Evolutionary conservation across 1,140 invertebrate genomes (phyloP).

Genomic region (Schmidtea mediterranea): DNA sequence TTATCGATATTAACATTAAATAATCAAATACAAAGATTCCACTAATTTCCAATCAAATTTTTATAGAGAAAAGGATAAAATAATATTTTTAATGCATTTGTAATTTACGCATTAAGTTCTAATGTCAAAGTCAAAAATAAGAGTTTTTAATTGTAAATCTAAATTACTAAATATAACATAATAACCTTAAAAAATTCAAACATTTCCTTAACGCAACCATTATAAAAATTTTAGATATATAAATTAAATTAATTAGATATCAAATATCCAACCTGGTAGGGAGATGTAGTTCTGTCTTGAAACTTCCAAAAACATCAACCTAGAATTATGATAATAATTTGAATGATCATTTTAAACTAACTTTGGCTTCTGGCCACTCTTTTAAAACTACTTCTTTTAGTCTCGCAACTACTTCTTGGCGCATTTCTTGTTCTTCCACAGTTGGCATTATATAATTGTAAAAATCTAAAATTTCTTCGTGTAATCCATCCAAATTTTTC

Average conservation of each 20-base stretch:
- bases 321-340: constrained; percentile 1
- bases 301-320: constrained; percentile 3
- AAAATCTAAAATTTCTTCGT: constrained; percentile 87
- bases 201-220: too few species aligned
- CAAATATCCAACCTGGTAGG: constrained; percentile 33
- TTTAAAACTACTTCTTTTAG: constrained; percentile 56
- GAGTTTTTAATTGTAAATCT: too few species aligned
- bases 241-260: too few species aligned
- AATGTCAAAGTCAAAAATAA: too few species aligned
- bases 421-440: constrained; percentile 53
- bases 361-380: constrained; percentile 38
- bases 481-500: constrained; percentile 32
- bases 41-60: too few species aligned
- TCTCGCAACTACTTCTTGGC: constrained; percentile 53
- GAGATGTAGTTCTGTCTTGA: background rate
- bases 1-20: too few species aligned
- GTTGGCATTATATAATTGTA: constrained; percentile 71
- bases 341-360: constrained; percentile 10
- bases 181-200: too few species aligned
- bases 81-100: too few species aligned
- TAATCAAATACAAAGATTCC: too few species aligned
- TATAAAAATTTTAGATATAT: too few species aligned
- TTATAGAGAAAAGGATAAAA: too few species aligned
- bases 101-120: constrained; percentile 8
- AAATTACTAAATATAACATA: too few species aligned